Percentiles rank a stretch among this genome's conserved stretches.
Conservation (phyloP, 2,797 vertebrate species). For the Amazona ochrocephala region DNA sequence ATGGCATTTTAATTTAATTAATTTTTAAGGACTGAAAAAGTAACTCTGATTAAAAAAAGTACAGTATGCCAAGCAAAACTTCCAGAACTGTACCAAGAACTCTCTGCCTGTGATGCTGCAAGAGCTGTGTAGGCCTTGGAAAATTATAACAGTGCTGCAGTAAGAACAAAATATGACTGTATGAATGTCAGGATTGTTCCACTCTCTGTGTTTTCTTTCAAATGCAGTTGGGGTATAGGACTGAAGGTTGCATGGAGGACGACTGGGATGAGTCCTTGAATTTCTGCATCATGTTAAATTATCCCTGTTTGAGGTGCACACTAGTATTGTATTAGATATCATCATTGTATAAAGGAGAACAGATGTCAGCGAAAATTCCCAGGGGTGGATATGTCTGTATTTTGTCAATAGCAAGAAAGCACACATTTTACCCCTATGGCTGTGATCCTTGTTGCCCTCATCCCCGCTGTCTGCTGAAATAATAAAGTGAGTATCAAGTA, state of each 20-base stretch:
- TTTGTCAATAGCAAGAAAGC: not conserved
- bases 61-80: not conserved
- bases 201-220: not conserved
- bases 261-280: not conserved
- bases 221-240: not conserved
- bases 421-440: not conserved
- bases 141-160: accelerated
- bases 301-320: not conserved
- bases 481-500: not conserved
- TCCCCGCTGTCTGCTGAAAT: not conserved
- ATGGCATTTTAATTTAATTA: constrained; percentile 60
- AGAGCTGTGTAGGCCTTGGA: not conserved
- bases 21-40: constrained; percentile 30
- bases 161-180: not conserved
- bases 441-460: not conserved
- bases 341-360: not conserved
- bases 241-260: not conserved
- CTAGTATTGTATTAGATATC: not conserved
- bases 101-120: not conserved
- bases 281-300: not conserved
- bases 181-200: not conserved
- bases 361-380: not conserved
- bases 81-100: not conserved
- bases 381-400: not conserved
- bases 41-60: constrained; percentile 4